These are phyloP conservation scores for Byasa hedistus DNA, from an alignment of 2,888 invertebrate species.

Conservation along the genomic window DNA sequence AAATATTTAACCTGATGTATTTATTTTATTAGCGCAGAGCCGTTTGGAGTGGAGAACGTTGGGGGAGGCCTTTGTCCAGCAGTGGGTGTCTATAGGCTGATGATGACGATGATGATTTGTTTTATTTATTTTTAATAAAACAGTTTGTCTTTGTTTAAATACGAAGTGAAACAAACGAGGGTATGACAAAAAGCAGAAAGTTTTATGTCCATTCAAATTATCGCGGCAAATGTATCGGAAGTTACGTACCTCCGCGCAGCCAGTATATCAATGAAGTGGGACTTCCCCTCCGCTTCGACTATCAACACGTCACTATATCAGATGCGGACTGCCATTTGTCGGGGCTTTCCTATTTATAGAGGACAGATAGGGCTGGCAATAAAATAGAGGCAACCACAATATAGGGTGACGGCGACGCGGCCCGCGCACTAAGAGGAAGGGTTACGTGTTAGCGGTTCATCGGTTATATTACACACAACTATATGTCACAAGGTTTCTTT, in stretches of 20 bases:
- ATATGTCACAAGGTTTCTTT: neutral
- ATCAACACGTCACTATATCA: constrained; percentile 34
- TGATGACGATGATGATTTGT: too few relatives aligned
- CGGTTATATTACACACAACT: neutral
- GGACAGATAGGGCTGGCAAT: constrained; percentile 31
- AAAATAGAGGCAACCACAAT: constrained; percentile 29
- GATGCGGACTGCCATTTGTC: constrained; percentile 32
- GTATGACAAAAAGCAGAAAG: neutral
- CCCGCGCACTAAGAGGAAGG: constrained; percentile 26
- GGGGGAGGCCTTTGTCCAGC: too few relatives aligned
- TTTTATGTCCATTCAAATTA: neutral
- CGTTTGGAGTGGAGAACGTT: too few relatives aligned
- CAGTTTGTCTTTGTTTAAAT: too few relatives aligned
- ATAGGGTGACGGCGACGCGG: constrained; percentile 24
- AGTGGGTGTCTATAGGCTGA: too few relatives aligned
- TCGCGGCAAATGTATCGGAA: constrained; percentile 17
- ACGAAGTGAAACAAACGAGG: neutral
- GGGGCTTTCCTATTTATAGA: constrained; percentile 31
- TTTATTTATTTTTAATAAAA: too few relatives aligned
- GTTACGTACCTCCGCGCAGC: constrained; percentile 20
- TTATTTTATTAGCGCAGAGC: too few relatives aligned
- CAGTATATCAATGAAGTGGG: constrained; percentile 33
- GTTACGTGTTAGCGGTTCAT: constrained; percentile 12
- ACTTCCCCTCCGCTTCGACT: constrained; percentile 30
- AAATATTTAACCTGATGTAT: too few relatives aligned